Evolutionary conservation across 2,113 vertebrate genomes (phyloP).

Genomic region (Struthidea cinerea): DNA sequence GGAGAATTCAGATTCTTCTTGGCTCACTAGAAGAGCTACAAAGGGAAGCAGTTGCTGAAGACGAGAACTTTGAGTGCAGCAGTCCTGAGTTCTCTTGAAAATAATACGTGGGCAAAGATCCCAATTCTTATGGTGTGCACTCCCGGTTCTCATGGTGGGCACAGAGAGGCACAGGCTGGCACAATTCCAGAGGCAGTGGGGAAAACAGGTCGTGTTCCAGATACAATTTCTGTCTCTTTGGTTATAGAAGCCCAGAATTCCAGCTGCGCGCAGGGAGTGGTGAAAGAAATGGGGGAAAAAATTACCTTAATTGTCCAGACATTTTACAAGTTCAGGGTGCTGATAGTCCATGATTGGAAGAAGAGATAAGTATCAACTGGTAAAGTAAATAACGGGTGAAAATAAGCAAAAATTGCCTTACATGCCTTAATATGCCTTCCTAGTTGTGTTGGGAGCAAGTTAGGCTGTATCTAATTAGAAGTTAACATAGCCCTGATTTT

Average conservation of each 20-base stretch:
- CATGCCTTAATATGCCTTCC: not conserved
- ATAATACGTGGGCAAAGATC: not conserved
- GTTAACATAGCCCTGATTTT: not conserved
- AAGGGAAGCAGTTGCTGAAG: not conserved
- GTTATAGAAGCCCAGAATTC: not conserved
- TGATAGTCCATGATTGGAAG: not conserved
- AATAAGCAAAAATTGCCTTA: not conserved
- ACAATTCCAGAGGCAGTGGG: not conserved
- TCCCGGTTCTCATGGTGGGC: not conserved
- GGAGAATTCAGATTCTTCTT: not conserved
- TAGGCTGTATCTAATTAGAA: constrained; percentile 12
- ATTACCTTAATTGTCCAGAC: no score
- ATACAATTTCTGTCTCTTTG: not conserved
- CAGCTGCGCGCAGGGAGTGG: not conserved
- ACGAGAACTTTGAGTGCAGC: not conserved
- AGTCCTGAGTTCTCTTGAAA: not conserved
- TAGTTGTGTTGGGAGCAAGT: not conserved
- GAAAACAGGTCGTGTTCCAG: not conserved
- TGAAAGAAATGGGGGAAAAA: not conserved
- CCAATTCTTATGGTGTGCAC: fast-evolving
- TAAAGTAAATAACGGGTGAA: not conserved
- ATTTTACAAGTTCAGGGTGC: not conserved
- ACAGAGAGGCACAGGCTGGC: not conserved
- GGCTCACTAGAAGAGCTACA: not conserved
- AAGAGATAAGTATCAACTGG: not conserved